Evolutionary conservation across 2,888 invertebrate species (phyloP), one percentile per base, ranked within the genome.

Genomic region (Erebia aethiops): DNA sequence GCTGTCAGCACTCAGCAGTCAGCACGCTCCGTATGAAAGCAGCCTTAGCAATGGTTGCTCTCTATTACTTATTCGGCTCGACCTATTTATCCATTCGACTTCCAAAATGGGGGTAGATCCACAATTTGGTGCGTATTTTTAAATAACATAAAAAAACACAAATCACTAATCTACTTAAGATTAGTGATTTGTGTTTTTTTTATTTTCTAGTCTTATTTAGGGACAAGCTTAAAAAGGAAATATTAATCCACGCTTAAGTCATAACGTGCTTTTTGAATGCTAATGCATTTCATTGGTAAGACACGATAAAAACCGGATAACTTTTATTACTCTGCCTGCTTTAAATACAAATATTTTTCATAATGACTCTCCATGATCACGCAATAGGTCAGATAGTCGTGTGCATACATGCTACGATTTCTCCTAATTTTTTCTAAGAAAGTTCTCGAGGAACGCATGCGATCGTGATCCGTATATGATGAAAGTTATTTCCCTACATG

Each of bases 401-500:
- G 54, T 69, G 54, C 67, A 43, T 56, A n/a, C 16, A 43, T 10
- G 2, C 11, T 11, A 11, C 41, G 84, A 88, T 89, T 89, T 90
- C 89, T 84, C 86, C 82, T 78, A 84, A 81, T 82, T 81, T 81
- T 81, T 81, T 78, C 79, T 81, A 77, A 81, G 82, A 81, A 83
- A 84, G 85, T 82, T 81, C 60, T 63, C 13, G 57, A 72, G 56
- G 68, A 70, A 81, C 80, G 83, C 83, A 85, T 84, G 81, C 86
- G 84, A 86, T 84, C 87, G 87, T 87, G 87, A 85, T 82, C 77
- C 74, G 83, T 78, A 79, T 78, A 79, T 78, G 82, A 87, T 86
- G 84, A 83, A 84, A 79, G 79, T 81, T 78, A 77, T 79, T 69
- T 69, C 79, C 82, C 76, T 80, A 84, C 78, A 79, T 77, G 81